These are phyloP conservation scores for Parotocinclus haroldoi DNA, from an alignment of 2,797 vertebrate genomes.

Conservation along the genomic window DNA sequence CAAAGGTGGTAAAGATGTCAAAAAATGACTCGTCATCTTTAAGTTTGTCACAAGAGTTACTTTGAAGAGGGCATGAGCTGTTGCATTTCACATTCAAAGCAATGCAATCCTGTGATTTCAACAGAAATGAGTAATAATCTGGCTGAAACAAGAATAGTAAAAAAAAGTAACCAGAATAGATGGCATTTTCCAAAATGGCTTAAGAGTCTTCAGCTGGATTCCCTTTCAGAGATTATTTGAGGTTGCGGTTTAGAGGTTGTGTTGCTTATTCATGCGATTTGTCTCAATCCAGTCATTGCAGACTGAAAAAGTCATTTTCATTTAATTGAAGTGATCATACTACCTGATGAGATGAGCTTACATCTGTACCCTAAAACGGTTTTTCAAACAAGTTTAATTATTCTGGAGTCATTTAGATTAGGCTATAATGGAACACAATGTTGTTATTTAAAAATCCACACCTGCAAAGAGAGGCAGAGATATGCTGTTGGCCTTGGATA, in stretches of 20 bases:
- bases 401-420: no score
- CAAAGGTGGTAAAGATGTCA: no score
- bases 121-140: slow-evolving; percentile 9
- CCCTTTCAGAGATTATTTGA: not conserved
- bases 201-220: slow-evolving; percentile 5
- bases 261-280: slow-evolving; percentile 6
- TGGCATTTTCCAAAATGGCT: slow-evolving; percentile 5
- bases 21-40: not conserved
- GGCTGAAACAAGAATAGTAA: not conserved
- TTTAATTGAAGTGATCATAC: slow-evolving; percentile 18
- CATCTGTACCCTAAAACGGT: slow-evolving; percentile 41
- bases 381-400: no score
- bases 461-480: slow-evolving; percentile 47
- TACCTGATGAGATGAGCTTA: slow-evolving; percentile 16
- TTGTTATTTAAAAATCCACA: slow-evolving; percentile 59
- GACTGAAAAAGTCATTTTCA: slow-evolving; percentile 11
- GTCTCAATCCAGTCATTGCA: slow-evolving; percentile 6
- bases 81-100: not conserved
- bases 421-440: slow-evolving; percentile 42
- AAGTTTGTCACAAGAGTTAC: slow-evolving; percentile 1
- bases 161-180: not conserved
- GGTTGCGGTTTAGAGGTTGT: slow-evolving; percentile 9
- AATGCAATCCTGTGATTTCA: slow-evolving; percentile 8
- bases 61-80: not conserved
- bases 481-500: slow-evolving; percentile 22